These are phyloP conservation scores for Gadopsis bispinosus DNA, from an alignment of 2,797 vertebrate genomes.

Conservation along the genomic window DNA sequence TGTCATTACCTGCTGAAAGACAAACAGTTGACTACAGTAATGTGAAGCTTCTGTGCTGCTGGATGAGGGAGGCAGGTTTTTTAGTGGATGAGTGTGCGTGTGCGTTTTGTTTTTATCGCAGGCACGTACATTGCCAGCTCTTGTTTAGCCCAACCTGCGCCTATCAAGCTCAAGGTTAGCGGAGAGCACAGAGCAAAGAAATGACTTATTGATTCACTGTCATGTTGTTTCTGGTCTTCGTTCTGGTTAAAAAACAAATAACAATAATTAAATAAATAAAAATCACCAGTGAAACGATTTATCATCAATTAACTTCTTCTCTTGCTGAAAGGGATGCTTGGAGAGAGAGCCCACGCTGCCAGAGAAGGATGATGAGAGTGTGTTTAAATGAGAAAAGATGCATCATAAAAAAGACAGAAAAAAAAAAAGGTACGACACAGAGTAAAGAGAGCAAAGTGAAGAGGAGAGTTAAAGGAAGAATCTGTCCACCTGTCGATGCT, in stretches of 20 bases:
- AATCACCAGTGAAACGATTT: not conserved
- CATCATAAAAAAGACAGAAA: not conserved
- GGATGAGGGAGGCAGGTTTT: constrained; percentile 22
- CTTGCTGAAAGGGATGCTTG: not conserved
- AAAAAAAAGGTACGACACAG: not conserved
- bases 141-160: not conserved
- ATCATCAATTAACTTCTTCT: not conserved
- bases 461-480: not conserved
- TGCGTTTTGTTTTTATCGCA: not conserved
- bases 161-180: not conserved
- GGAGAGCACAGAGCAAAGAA: not conserved
- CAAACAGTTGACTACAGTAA: constrained; percentile 9
- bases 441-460: not conserved
- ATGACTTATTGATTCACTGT: constrained; percentile 15
- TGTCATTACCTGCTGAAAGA: constrained; percentile 15
- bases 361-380: not conserved
- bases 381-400: not conserved
- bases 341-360: not conserved
- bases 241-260: not conserved
- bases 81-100: not conserved
- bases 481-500: constrained; percentile 85
- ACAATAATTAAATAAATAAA: not conserved
- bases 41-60: not conserved
- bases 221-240: not conserved
- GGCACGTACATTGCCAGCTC: not conserved